Evolutionary conservation across 2,888 invertebrate species (phyloP), one percentile per base, ranked within the genome.

Genomic region (Chelonus formosanus): DNA sequence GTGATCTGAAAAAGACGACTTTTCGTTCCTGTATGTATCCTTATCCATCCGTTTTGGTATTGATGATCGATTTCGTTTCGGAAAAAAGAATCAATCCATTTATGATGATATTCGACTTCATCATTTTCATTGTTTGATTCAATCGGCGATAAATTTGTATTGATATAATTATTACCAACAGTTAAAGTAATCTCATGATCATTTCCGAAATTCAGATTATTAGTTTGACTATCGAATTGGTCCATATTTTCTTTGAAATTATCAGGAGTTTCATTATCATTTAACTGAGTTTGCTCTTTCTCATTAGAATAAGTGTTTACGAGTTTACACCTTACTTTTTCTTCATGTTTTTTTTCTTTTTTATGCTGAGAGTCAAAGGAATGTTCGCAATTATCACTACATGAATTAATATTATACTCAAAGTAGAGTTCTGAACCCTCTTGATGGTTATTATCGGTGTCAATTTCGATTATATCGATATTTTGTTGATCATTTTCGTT

Each of bases 1-100:
- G 88, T 88, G 57, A 87, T 85, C 65, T 87, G 87, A 70, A 89
- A 86, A 76, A 88, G 87, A 71, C 89, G 86, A 63, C 88, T 87
- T 67, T 88, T 86, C 73, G 87, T 86, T 66, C 89, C 89, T 69
- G 88, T 88, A 77, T 88, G 89, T 68, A 90, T 87, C 57, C 90
- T 85, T 69, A 90, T 87, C 89, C 90, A 90, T 66, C 89, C 89
- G 71, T 86, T 86, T 52, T 81, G 81, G 43, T 78, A 84, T 73
- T 83, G 86, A 81, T 87, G 85, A 79, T 86, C 88, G 81, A 81
- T 86, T 79, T 86, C 87, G 80, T 84, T 86, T 76, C 85, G 82
- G 5, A 83, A 84, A 64, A 81, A 82, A 75, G 82, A 81, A 75
- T 80, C 80, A 70, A 80, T 78, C 59, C 77, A 76, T 72, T 77